These are phyloP conservation scores for Forbesichthys papilliferus DNA, from an alignment of 2,113 vertebrate species.

Conservation along the genomic window DNA sequence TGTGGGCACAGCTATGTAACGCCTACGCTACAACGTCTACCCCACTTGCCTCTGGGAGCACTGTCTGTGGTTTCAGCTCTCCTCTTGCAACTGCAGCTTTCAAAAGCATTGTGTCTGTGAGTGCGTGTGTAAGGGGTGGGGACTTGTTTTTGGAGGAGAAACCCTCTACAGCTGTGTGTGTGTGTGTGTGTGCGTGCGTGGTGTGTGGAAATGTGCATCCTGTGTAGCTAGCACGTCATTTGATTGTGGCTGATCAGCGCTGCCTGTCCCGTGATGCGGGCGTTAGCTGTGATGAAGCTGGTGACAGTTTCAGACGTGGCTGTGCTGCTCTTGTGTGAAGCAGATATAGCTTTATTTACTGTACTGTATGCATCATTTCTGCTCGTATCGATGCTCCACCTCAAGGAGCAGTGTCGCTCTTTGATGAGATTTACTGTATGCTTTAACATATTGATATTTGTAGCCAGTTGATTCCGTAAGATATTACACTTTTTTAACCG, in stretches of 20 bases:
- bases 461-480: too few relatives aligned
- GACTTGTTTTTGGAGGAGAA: slow-evolving; percentile 43
- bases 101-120: slow-evolving; percentile 28
- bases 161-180: slow-evolving; percentile 56
- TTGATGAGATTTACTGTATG: too few relatives aligned
- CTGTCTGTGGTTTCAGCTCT: slow-evolving; percentile 55
- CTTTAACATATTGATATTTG: too few relatives aligned
- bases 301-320: background rate
- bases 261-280: background rate
- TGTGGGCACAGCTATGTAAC: slow-evolving; percentile 56
- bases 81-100: slow-evolving; percentile 51
- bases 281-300: background rate
- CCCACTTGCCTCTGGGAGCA: slow-evolving; percentile 40
- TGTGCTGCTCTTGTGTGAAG: too few relatives aligned
- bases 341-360: too few relatives aligned
- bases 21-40: slow-evolving; percentile 54
- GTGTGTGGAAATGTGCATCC: slow-evolving; percentile 47
- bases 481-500: too few relatives aligned
- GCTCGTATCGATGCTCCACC: too few relatives aligned
- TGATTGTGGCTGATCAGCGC: background rate
- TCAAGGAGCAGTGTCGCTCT: too few relatives aligned
- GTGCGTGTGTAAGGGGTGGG: slow-evolving; percentile 15
- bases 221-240: slow-evolving; percentile 45
- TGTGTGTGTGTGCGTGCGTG: background rate
- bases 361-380: too few relatives aligned